These are phyloP conservation scores for Melinopterus prodromus DNA, from an alignment of 2,888 invertebrate genomes.

Conservation along the genomic window DNA sequence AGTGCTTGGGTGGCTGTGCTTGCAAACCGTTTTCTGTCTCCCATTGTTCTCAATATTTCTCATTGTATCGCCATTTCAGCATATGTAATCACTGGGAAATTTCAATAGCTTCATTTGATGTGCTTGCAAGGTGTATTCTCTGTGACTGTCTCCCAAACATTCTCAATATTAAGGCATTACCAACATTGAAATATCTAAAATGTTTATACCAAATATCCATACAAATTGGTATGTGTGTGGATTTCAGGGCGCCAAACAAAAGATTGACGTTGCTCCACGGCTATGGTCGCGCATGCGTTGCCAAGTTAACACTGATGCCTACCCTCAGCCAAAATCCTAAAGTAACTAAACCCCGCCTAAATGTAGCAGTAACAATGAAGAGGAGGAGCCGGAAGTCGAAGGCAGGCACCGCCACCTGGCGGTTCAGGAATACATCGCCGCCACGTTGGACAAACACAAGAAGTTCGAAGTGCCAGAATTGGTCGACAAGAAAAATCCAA, in stretches of 20 bases:
- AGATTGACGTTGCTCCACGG: slow-evolving; percentile 9
- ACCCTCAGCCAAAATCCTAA: slow-evolving; percentile 28
- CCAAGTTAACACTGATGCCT: slow-evolving; percentile 39
- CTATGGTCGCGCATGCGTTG: slow-evolving; percentile 43
- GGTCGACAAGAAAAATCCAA: slow-evolving; percentile 41
- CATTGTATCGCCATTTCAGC: neutral
- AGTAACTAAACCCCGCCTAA: slow-evolving; percentile 13
- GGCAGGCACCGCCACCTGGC: slow-evolving; percentile 41
- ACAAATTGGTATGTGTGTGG: neutral
- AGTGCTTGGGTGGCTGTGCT: slow-evolving; percentile 44
- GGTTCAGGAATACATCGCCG: slow-evolving; percentile 49
- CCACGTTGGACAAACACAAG: slow-evolving; percentile 44
- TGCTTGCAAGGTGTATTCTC: neutral
- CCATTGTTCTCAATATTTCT: neutral
- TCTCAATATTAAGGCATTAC: neutral
- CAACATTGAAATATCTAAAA: neutral
- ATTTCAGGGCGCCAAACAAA: slow-evolving; percentile 23
- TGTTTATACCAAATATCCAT: neutral
- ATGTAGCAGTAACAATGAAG: slow-evolving; percentile 36
- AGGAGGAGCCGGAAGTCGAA: slow-evolving; percentile 29
- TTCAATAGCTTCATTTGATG: neutral
- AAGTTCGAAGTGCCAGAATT: slow-evolving; percentile 30
- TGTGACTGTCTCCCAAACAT: neutral
- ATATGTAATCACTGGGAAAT: neutral
- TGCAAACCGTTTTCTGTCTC: slow-evolving; percentile 37